Evolutionary conservation across 2,797 vertebrate genomes (phyloP), one percentile per base, ranked within the genome.

Genomic region (Artibeus jamaicensis): DNA sequence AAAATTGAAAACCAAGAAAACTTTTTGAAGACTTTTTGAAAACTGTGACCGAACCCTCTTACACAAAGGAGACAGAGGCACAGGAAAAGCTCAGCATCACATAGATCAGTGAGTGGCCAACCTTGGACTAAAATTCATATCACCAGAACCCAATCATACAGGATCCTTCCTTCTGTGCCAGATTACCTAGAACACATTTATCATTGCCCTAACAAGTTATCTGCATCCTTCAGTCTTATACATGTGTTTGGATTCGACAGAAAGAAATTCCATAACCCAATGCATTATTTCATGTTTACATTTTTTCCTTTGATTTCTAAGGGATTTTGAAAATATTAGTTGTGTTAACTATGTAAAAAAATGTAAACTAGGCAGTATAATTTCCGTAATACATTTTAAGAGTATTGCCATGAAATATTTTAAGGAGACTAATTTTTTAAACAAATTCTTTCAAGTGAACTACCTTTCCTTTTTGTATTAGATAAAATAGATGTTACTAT

Each of bases 291-390:
- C 55, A 57, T n/a, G 44, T 83, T 67, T 90, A 24, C 5, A 39
- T 81, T 59, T 96, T 96, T 93, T 39, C 37, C 59, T 87, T 87
- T 78, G 53, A 26, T 77, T 94, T 86, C 70, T 92, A 65, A 39
- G 24, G 39, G 14, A 48, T 57, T 89, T 68, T 65, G 44, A 82
- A 89, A 83, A 53, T 86, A 65, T 73, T 86, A 70, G 18, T 42
- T 91, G 39, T 57, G 39, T 34, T 93, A 92, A 7, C 26, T 86
- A 73, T 93, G 62, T 91, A 65, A 88, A 57, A 57, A 87, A 88
- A 78, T 82, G 9, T 67, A 95, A 95, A 65, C 10, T 81, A 81
- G 10, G 18, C 73, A 86, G 18, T 70, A 2, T 87, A 82, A 86
- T 53, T 86, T 95, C 59, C 95, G 3, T 42, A 91, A 77, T 84